Conservation (phyloP, 2,888 invertebrate species). For the Amphipoea oculea region DNA sequence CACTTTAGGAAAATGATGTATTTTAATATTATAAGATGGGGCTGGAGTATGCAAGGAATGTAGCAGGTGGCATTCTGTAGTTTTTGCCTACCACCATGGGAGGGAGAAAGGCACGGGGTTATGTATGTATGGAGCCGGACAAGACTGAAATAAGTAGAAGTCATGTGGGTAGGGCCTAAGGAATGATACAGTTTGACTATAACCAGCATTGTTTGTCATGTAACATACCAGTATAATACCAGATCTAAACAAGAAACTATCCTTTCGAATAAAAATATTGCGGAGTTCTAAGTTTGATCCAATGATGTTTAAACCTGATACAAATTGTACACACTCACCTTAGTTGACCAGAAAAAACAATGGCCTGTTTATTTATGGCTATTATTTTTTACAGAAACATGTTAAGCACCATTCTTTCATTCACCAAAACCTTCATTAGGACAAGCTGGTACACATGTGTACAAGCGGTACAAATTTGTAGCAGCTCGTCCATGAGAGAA, state of each 20-base stretch:
- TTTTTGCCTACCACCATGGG: not conserved
- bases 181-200: not conserved
- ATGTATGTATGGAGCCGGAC: not conserved
- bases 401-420: too few species aligned
- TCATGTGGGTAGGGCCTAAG: not conserved
- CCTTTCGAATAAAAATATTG: not conserved
- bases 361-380: not conserved
- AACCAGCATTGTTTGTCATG: not conserved
- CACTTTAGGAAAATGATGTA: not conserved
- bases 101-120: not conserved
- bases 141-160: slow-evolving; percentile 22
- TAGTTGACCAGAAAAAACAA: not conserved
- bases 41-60: not conserved
- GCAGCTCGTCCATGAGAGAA: too few species aligned
- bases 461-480: too few species aligned
- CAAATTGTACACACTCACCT: not conserved
- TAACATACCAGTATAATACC: not conserved
- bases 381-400: not conserved
- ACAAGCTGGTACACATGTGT: too few species aligned
- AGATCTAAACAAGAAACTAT: not conserved
- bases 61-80: not conserved
- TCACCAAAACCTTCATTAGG: too few species aligned
- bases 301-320: not conserved
- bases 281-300: not conserved
- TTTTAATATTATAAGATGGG: not conserved